Evolutionary conservation across 2,797 vertebrate genomes (phyloP).

Genomic region (Furcifer pardalis): DNA sequence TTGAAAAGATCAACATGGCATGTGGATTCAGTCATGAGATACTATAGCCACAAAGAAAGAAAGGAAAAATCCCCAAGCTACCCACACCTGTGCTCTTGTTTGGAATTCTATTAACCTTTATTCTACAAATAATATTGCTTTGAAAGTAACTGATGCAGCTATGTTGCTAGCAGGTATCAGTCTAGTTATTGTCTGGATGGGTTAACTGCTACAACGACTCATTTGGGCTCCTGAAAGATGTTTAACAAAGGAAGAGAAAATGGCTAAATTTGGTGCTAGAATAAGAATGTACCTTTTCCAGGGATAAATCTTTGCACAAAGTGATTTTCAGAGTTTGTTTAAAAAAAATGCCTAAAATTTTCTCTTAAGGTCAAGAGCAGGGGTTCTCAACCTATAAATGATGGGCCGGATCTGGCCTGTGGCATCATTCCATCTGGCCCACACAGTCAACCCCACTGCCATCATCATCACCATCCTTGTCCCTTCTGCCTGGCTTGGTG

Average conservation of each 20-base stretch:
- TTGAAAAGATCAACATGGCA: conserved; percentile 54
- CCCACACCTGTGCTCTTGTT: neutral
- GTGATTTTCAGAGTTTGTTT: neutral
- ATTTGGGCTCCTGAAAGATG: neutral
- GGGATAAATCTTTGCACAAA: neutral
- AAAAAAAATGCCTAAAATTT: neutral
- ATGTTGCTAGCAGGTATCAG: neutral
- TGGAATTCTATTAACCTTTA: conserved; percentile 42
- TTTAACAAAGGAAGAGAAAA: neutral
- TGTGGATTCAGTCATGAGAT: conserved; percentile 50
- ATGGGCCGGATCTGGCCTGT: too few species aligned
- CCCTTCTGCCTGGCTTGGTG: too few species aligned
- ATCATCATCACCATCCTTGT: too few species aligned
- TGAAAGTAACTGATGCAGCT: too few species aligned
- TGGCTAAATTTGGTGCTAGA: too few species aligned
- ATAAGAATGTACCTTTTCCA: neutral
- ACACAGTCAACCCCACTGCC: too few species aligned
- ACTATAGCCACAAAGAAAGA: conserved; percentile 44
- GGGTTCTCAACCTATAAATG: too few species aligned
- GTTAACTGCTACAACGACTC: too few species aligned
- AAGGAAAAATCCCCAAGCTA: neutral
- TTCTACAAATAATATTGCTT: neutral
- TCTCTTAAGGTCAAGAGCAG: neutral
- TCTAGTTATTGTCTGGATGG: too few species aligned
- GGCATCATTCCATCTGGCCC: too few species aligned